Evolutionary conservation across 2,888 invertebrate species (phyloP).

Genomic region (Sarcophaga rosellei): DNA sequence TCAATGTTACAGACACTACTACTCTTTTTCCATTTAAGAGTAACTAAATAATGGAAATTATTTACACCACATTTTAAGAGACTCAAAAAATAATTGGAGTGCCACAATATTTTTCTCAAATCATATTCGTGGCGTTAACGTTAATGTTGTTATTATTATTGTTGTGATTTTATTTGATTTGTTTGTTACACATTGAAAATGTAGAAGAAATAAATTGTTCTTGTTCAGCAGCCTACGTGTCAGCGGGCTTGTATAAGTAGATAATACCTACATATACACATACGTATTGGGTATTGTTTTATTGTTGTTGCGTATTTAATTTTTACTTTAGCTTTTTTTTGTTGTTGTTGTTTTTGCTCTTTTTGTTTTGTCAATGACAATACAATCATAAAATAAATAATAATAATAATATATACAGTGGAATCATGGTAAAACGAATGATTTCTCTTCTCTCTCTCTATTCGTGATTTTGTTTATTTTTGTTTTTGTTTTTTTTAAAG

Average conservation of each 20-base stretch:
- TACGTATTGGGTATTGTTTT: neutral
- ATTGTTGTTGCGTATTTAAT: neutral
- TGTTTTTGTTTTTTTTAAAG: neutral
- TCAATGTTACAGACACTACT: too few species aligned
- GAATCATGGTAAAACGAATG: neutral
- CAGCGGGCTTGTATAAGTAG: constrained; percentile 31
- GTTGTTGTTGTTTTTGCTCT: neutral
- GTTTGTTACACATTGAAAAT: neutral
- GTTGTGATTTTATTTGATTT: neutral
- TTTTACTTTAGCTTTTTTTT: neutral
- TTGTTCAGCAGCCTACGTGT: constrained; percentile 37
- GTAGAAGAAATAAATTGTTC: constrained; percentile 2
- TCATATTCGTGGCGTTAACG: neutral
- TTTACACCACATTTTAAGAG: constrained; percentile 13
- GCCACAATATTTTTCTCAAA: neutral
- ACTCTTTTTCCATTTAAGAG: too few species aligned
- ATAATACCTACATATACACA: neutral
- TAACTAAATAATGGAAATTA: neutral
- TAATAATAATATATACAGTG: neutral
- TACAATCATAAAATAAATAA: neutral
- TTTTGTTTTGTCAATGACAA: constrained; percentile 17
- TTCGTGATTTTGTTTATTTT: neutral
- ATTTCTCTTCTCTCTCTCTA: neutral
- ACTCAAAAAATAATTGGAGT: too few species aligned
- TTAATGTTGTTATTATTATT: neutral